Evolutionary conservation across 2,888 invertebrate species (phyloP).

Genomic region (Alcis repandata): DNA sequence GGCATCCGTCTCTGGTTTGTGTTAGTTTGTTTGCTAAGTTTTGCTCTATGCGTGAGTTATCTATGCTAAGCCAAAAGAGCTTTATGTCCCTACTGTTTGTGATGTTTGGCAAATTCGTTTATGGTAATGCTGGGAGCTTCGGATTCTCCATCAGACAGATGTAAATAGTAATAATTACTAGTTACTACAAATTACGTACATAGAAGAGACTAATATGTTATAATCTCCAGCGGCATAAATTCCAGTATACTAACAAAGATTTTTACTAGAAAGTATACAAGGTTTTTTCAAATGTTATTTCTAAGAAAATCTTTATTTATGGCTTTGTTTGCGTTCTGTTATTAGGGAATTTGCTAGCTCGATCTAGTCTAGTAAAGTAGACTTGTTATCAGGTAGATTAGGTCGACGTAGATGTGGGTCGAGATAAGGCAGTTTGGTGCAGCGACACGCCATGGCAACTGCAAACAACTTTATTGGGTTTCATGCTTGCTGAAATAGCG

Average conservation of each 20-base stretch:
- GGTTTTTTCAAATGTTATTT: not conserved
- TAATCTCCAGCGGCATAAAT: too few relatives aligned
- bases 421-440: slow-evolving; percentile 31
- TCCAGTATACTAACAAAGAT: too few relatives aligned
- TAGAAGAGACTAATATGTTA: too few relatives aligned
- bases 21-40: too few relatives aligned
- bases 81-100: slow-evolving; percentile 3
- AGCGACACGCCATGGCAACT: slow-evolving; percentile 30
- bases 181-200: not conserved
- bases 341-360: not conserved
- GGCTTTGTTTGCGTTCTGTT: slow-evolving; percentile 9
- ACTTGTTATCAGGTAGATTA: slow-evolving; percentile 33
- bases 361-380: slow-evolving; percentile 12
- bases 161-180: slow-evolving; percentile 17
- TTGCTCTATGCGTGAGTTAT: too few relatives aligned
- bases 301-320: not conserved
- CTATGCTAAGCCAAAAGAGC: not conserved
- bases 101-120: not conserved
- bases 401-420: slow-evolving; percentile 32
- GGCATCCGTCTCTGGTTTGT: too few relatives aligned
- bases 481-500: slow-evolving; percentile 19
- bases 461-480: slow-evolving; percentile 29
- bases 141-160: slow-evolving; percentile 14
- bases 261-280: too few relatives aligned
- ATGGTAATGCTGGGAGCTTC: slow-evolving; percentile 13